Conservation (phyloP, 2,888 invertebrate species). For the Pandemis cinnamomeana region DNA sequence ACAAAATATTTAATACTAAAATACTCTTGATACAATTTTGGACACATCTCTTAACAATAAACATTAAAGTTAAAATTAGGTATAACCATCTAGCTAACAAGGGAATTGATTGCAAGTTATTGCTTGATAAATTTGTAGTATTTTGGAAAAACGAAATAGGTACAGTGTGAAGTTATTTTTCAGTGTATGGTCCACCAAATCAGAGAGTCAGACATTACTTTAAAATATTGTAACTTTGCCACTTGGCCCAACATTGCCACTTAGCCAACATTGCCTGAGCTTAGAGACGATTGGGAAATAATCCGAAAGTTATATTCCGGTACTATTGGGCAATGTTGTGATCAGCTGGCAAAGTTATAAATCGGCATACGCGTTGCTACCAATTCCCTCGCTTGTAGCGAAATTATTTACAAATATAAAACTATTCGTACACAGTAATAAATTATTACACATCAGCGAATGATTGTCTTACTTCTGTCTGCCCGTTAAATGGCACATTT, state of each 20-base stretch:
- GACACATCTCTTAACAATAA: conserved; percentile 26
- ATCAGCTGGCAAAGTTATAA: not conserved
- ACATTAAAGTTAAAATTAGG: conserved; percentile 20
- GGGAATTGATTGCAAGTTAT: conserved; percentile 9
- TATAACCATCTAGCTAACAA: conserved; percentile 8
- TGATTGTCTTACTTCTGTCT: conserved; percentile 54
- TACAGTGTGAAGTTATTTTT: too few relatives aligned
- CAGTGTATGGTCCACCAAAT: too few relatives aligned
- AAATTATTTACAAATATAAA: conserved; percentile 41
- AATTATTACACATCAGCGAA: conserved; percentile 48
- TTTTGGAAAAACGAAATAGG: too few relatives aligned
- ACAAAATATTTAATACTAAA: conserved; percentile 43
- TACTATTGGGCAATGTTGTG: too few relatives aligned
- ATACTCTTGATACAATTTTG: conserved; percentile 42
- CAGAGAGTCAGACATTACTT: too few relatives aligned
- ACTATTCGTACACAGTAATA: conserved; percentile 45
- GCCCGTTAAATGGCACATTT: conserved; percentile 78
- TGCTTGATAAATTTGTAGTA: too few relatives aligned
- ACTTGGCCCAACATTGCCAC: too few relatives aligned
- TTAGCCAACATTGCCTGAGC: too few relatives aligned
- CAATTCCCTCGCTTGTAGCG: conserved; percentile 2
- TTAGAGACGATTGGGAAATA: too few relatives aligned
- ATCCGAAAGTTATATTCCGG: too few relatives aligned
- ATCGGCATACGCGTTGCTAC: not conserved
- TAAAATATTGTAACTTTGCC: too few relatives aligned